phyloP scores from a whole-genome alignment of 2,113 vertebrate species.

The Sminthopsis crassicaudata region DNA sequence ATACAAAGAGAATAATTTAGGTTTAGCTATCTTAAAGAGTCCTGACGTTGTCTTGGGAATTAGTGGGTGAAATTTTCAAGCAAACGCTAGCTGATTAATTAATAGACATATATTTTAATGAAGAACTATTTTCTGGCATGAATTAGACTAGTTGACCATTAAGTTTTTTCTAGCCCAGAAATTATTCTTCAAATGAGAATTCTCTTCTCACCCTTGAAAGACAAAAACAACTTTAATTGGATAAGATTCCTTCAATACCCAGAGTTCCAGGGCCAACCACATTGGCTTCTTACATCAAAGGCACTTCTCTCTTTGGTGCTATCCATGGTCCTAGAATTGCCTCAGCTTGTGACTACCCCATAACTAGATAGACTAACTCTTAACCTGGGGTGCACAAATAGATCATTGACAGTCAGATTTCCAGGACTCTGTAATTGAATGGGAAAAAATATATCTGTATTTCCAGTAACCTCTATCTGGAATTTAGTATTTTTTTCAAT shows the following conservation, averaged over 20 bases:
- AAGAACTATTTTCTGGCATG: background rate
- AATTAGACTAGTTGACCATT: background rate
- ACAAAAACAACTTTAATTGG: background rate
- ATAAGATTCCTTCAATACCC: background rate
- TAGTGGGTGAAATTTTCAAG: background rate
- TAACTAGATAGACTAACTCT: background rate
- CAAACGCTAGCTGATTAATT: background rate
- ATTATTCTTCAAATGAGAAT: background rate
- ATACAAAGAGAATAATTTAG: background rate
- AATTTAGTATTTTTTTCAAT: background rate
- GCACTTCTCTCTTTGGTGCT: background rate
- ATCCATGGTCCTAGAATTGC: background rate
- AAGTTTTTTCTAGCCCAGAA: background rate
- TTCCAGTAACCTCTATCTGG: background rate
- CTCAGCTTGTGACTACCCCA: background rate
- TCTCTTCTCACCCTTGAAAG: background rate
- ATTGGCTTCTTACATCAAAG: background rate
- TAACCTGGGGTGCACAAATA: background rate
- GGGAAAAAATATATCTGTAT: background rate
- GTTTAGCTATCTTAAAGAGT: background rate
- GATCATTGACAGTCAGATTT: background rate
- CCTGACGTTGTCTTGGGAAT: background rate
- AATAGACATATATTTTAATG: background rate
- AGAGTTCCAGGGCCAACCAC: background rate
- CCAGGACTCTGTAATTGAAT: background rate